A percentile compares a stretch with the other conserved stretches of the same genome.
Conservation (phyloP, 2,888 invertebrate genomes). For the Calameuta pallipes region DNA sequence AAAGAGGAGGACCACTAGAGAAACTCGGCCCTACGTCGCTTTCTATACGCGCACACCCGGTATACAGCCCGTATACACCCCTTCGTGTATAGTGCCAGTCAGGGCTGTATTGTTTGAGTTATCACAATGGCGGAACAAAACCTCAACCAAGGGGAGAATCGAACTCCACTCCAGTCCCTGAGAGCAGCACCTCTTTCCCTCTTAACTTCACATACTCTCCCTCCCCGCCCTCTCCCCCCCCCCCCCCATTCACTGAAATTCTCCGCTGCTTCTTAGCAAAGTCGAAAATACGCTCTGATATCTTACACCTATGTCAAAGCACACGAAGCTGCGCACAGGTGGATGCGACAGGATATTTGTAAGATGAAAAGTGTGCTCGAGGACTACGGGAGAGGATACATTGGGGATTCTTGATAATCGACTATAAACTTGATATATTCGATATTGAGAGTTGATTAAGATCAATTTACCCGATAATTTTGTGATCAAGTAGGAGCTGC, state of each 20-base stretch:
- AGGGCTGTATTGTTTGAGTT: slow-evolving; percentile 54
- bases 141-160: slow-evolving; percentile 44
- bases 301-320: neutral
- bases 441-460: neutral
- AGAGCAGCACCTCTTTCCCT: slow-evolving; percentile 9
- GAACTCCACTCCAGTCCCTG: slow-evolving; percentile 39
- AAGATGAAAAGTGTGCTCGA: neutral
- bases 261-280: slow-evolving; percentile 8
- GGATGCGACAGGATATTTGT: neutral
- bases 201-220: slow-evolving; percentile 12
- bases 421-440: neutral
- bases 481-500: neutral
- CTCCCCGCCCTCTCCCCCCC: slow-evolving; percentile 17
- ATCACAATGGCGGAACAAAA: slow-evolving; percentile 59
- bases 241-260: slow-evolving; percentile 11
- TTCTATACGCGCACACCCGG: neutral
- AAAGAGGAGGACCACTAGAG: slow-evolving; percentile 2
- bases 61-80: neutral
- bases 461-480: neutral
- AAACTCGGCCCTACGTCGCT: neutral
- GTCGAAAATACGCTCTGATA: neutral
- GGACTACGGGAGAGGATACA: neutral
- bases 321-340: neutral
- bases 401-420: neutral
- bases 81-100: slow-evolving; percentile 11